Evolutionary conservation across 1,140 invertebrate genomes (phyloP).

Genomic region (Battus philenor): DNA sequence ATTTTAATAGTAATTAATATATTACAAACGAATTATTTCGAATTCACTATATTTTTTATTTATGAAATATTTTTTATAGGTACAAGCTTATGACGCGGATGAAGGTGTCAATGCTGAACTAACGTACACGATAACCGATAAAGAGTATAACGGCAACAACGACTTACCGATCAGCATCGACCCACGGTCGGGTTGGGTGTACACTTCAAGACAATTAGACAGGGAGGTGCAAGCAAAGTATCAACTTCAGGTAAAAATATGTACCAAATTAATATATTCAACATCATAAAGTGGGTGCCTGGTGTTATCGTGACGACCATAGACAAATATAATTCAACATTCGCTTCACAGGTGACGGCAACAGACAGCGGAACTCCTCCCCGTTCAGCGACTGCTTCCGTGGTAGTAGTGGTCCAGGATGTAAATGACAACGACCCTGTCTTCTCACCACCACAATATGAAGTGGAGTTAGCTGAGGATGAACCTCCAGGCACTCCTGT

Average conservation of each 20-base stretch:
- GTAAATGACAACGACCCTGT: constrained; percentile 96
- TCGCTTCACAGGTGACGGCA: constrained; percentile 83
- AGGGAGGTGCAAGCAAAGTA: constrained; percentile 90
- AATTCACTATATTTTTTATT: too few species aligned
- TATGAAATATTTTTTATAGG: too few species aligned
- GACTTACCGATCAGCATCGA: constrained; percentile 91
- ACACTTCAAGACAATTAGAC: constrained; percentile 91
- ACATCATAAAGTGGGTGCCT: too few species aligned
- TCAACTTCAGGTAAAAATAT: constrained; percentile 86
- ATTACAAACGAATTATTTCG: too few species aligned
- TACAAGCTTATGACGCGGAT: constrained; percentile 95
- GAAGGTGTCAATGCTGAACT: constrained; percentile 91
- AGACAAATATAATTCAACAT: neutral
- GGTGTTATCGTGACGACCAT: too few species aligned
- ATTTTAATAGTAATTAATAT: too few species aligned
- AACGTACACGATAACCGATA: constrained; percentile 85
- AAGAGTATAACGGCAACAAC: constrained; percentile 78
- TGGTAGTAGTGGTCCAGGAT: constrained; percentile 93
- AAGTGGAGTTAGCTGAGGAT: constrained; percentile 91
- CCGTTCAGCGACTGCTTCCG: constrained; percentile 89
- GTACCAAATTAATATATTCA: too few species aligned
- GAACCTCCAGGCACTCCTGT: constrained; percentile 92
- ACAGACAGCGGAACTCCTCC: constrained; percentile 90
- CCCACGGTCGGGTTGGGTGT: constrained; percentile 92
- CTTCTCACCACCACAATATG: constrained; percentile 92